Evolutionary conservation across 2,888 invertebrate species (phyloP).

Genomic region (Eremobia ochroleuca): DNA sequence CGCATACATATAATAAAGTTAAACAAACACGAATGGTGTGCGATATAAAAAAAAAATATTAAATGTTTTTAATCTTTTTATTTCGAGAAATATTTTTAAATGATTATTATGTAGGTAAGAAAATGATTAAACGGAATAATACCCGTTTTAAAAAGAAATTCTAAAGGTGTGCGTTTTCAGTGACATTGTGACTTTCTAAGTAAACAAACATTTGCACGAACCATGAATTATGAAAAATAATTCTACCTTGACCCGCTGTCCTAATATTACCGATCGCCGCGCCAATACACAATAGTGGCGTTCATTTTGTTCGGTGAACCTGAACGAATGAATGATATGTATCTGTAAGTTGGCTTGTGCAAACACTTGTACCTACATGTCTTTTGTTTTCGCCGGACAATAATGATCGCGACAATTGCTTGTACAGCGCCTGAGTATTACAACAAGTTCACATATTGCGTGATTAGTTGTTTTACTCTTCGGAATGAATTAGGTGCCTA

Average conservation of each 20-base stretch:
- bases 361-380: background rate
- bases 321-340: background rate
- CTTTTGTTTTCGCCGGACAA: too few relatives aligned
- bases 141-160: too few relatives aligned
- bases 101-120: too few relatives aligned
- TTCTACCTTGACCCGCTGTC: background rate
- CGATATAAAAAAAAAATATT: too few relatives aligned
- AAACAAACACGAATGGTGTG: too few relatives aligned
- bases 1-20: too few relatives aligned
- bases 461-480: background rate
- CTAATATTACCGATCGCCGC: background rate
- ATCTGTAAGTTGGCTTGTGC: background rate
- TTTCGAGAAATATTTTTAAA: too few relatives aligned
- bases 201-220: background rate
- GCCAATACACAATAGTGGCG: accelerated
- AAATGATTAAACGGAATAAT: too few relatives aligned
- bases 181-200: background rate
- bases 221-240: background rate
- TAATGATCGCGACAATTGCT: background rate
- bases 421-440: too few relatives aligned
- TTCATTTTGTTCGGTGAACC: background rate
- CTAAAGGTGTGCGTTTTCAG: background rate
- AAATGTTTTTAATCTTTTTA: too few relatives aligned
- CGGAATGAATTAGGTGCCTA: background rate
- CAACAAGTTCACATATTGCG: background rate